These are phyloP conservation scores for Aplysia californica DNA, from an alignment of 1,140 invertebrate species.

Conservation along the genomic window DNA sequence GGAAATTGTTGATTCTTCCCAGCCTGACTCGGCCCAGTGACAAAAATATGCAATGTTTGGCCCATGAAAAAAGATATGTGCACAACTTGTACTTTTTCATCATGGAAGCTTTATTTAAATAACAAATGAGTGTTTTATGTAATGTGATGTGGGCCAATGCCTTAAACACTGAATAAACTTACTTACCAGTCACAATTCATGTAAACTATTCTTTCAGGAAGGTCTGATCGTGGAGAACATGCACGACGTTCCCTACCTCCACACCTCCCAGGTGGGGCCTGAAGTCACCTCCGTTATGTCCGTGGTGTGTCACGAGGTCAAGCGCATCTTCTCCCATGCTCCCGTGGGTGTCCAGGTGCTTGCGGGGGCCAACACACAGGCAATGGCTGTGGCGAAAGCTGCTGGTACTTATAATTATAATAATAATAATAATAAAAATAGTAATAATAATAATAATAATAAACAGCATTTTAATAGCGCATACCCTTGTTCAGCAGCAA, in stretches of 20 bases:
- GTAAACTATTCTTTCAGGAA: slow-evolving; percentile 72
- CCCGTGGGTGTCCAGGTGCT: slow-evolving; percentile 77
- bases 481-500: too few relatives aligned
- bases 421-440: too few relatives aligned
- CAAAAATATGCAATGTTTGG: too few relatives aligned
- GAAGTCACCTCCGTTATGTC: slow-evolving; percentile 81
- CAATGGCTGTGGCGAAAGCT: slow-evolving; percentile 91
- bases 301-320: slow-evolving; percentile 54
- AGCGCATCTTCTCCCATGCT: slow-evolving; percentile 37
- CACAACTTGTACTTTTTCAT: not conserved
- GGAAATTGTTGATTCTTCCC: too few relatives aligned
- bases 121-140: not conserved
- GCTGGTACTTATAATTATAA: slow-evolving; percentile 83
- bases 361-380: slow-evolving; percentile 85
- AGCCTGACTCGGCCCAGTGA: too few relatives aligned
- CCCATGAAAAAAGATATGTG: not conserved
- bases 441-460: too few relatives aligned
- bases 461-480: too few relatives aligned
- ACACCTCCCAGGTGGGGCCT: slow-evolving; percentile 72
- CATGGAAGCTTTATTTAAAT: not conserved
- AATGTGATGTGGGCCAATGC: too few relatives aligned
- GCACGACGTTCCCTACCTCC: slow-evolving; percentile 85
- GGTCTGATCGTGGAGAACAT: slow-evolving; percentile 87
- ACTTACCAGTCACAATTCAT: not conserved
- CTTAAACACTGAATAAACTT: too few relatives aligned